phyloP scores from a whole-genome alignment of 2,797 vertebrate species.

The Chelon auratus region DNA sequence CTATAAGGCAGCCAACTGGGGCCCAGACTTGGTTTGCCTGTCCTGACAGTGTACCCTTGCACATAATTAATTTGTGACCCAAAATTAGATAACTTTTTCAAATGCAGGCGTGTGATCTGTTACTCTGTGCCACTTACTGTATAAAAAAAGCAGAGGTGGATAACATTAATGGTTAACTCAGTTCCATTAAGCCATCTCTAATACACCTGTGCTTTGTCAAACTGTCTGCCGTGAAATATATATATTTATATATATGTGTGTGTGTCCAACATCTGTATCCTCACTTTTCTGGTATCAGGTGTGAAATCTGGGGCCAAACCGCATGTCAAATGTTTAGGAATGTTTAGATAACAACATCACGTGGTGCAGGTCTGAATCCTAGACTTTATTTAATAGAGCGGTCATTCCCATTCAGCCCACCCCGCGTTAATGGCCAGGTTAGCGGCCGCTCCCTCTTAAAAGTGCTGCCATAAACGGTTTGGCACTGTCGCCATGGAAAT shows the following conservation, averaged over 20 bases:
- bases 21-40: no score
- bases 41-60: no score
- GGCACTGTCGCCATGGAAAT: constrained; percentile 9
- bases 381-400: constrained; percentile 44
- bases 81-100: no score
- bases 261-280: background rate
- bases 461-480: background rate
- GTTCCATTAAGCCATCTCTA: background rate
- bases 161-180: constrained; percentile 23
- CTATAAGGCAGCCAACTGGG: no score
- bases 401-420: constrained; percentile 23
- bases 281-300: background rate
- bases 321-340: constrained; percentile 69
- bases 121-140: no score
- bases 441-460: background rate
- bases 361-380: constrained; percentile 50
- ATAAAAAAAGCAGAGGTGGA: background rate
- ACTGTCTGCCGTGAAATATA: no score
- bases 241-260: background rate
- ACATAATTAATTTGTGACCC: no score
- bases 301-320: constrained; percentile 31
- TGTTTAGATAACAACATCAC: constrained; percentile 70
- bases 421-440: background rate
- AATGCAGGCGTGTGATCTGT: no score
- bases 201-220: no score